A percentile compares a stretch with the other conserved stretches of the same genome.
Evolutionary conservation across 1,140 invertebrate species (phyloP).

Genomic region (Adelges cooleyi): DNA sequence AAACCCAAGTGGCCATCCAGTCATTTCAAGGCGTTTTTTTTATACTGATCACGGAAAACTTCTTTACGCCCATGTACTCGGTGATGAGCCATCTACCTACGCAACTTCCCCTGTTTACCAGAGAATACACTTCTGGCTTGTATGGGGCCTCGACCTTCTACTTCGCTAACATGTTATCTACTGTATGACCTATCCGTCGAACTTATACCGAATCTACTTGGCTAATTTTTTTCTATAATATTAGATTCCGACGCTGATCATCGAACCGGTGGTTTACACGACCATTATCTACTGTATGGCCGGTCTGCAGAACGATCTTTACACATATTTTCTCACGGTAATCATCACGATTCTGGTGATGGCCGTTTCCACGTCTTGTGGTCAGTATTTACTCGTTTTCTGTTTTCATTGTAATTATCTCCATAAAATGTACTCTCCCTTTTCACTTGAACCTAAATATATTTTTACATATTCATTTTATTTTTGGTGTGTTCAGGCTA

Average conservation of each 20-base stretch:
- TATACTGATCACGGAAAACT: conserved; percentile 74
- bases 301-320: conserved; percentile 50
- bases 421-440: no score
- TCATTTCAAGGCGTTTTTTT: conserved; percentile 71
- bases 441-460: neutral
- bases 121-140: conserved; percentile 64
- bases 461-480: neutral
- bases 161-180: conserved; percentile 55
- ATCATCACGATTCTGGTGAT: conserved; percentile 58
- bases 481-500: conserved; percentile 47
- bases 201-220: neutral
- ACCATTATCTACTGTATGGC: conserved; percentile 66
- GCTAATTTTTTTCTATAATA: neutral
- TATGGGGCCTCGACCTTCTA: conserved; percentile 65
- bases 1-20: conserved; percentile 65
- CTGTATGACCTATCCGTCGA: conserved; percentile 48
- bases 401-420: neutral
- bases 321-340: conserved; percentile 57
- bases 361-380: conserved; percentile 72
- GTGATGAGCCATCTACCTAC: conserved; percentile 65
- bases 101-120: conserved; percentile 60
- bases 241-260: conserved; percentile 62
- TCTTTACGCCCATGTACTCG: conserved; percentile 75
- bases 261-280: conserved; percentile 65
- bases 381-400: conserved; percentile 40